Conservation (phyloP, 2,113 vertebrate genomes). For the Cichladusa arquata region DNA sequence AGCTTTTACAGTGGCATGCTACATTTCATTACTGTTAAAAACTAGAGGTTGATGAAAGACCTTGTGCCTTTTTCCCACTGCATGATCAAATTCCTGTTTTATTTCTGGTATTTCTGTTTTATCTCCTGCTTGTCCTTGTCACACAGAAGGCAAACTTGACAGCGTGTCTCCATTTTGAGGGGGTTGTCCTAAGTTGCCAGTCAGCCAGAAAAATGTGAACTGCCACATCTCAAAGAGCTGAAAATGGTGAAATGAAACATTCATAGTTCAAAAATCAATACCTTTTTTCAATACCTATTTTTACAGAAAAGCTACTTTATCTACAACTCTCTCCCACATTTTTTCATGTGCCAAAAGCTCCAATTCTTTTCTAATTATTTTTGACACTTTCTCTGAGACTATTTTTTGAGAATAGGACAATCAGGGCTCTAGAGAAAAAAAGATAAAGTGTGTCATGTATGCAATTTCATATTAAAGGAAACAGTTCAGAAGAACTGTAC, state of each 20-base stretch:
- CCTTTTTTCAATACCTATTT: background rate
- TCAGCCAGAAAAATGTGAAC: background rate
- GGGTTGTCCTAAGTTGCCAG: background rate
- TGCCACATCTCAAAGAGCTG: background rate
- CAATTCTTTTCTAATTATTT: background rate
- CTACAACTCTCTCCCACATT: background rate
- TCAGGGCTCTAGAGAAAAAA: background rate
- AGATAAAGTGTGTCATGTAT: background rate
- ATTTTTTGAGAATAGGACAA: background rate
- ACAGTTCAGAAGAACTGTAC: background rate
- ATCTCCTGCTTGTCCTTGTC: background rate
- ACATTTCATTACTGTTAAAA: background rate
- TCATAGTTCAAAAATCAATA: background rate
- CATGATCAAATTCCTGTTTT: background rate
- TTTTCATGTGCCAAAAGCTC: background rate
- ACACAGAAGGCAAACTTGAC: background rate
- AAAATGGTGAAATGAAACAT: background rate
- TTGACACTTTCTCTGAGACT: background rate
- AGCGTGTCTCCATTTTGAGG: background rate
- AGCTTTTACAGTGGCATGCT: background rate
- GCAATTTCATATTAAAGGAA: background rate
- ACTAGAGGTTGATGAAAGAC: background rate
- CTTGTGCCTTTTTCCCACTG: background rate
- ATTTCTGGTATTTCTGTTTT: background rate
- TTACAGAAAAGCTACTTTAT: background rate